Percentiles rank a stretch among this genome's conserved stretches.
Evolutionary conservation across 1,140 invertebrate species (phyloP).

Genomic region (Caenorhabditis remanei): DNA sequence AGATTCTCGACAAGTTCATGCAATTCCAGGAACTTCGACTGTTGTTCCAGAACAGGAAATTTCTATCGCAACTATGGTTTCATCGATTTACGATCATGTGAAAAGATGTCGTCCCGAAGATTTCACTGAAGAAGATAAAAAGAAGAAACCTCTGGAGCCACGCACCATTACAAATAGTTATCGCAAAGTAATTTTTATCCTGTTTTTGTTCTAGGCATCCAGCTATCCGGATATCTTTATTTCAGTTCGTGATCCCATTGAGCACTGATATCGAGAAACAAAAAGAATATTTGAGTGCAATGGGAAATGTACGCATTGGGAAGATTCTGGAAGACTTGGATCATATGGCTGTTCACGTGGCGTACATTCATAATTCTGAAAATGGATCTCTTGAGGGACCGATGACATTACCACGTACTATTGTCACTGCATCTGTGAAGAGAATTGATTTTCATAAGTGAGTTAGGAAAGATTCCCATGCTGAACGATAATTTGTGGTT

Average conservation of each 20-base stretch:
- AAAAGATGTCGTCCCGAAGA: constrained; percentile 6
- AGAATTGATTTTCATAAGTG: constrained; percentile 79
- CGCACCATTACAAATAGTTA: constrained; percentile 81
- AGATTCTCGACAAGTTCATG: not conserved
- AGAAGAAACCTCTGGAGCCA: constrained; percentile 50
- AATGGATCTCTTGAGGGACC: constrained; percentile 72
- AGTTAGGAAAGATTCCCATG: too few species aligned
- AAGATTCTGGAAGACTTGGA: constrained; percentile 86
- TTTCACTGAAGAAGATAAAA: constrained; percentile 20
- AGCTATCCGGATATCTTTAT: too few species aligned
- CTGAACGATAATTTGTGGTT: not conserved
- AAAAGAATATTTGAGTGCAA: constrained; percentile 83
- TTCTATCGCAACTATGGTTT: not conserved
- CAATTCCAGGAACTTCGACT: not conserved
- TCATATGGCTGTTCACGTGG: constrained; percentile 84
- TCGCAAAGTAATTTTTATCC: constrained; percentile 60
- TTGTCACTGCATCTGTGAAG: constrained; percentile 86
- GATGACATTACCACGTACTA: constrained; percentile 79
- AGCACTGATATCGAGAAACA: constrained; percentile 81
- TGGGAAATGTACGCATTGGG: constrained; percentile 83
- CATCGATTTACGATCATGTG: constrained; percentile 28
- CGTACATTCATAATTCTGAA: constrained; percentile 83
- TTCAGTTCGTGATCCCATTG: constrained; percentile 83
- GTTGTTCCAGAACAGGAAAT: not conserved
- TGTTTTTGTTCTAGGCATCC: not conserved